A percentile compares a stretch with the other conserved stretches of the same genome.
Evolutionary conservation across 1,140 invertebrate species (phyloP).

Genomic region (Phthorimaea operculella): DNA sequence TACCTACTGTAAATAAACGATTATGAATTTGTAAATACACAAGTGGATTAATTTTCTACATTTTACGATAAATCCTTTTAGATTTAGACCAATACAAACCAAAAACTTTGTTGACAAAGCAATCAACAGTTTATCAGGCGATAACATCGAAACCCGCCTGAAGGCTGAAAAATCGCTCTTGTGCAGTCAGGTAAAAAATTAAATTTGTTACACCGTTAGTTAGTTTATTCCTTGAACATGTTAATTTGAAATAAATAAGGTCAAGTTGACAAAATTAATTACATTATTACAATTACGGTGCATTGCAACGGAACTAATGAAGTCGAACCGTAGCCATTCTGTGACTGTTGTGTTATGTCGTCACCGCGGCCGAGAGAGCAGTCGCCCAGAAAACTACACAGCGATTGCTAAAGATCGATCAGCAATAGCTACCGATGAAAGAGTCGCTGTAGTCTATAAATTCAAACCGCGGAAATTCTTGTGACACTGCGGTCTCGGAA

Average conservation of each 20-base stretch:
- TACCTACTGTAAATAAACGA: slow-evolving; percentile 47
- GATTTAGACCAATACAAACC: too few relatives aligned
- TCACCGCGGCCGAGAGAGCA: slow-evolving; percentile 41
- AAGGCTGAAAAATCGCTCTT: too few relatives aligned
- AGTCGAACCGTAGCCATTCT: slow-evolving; percentile 30
- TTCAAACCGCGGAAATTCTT: slow-evolving; percentile 43
- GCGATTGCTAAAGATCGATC: slow-evolving; percentile 54
- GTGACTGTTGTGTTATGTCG: slow-evolving; percentile 45
- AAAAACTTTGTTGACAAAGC: too few relatives aligned
- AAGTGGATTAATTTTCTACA: not conserved
- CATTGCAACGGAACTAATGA: slow-evolving; percentile 48
- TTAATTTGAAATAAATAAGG: not conserved
- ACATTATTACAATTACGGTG: not conserved
- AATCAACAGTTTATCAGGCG: too few relatives aligned
- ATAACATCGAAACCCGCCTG: too few relatives aligned
- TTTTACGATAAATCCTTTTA: too few relatives aligned
- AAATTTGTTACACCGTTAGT: too few relatives aligned
- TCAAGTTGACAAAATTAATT: slow-evolving; percentile 22
- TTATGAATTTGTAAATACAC: slow-evolving; percentile 5
- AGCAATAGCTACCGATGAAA: slow-evolving; percentile 57
- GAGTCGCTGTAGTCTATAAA: slow-evolving; percentile 59
- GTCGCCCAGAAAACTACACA: slow-evolving; percentile 59
- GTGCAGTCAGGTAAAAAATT: too few relatives aligned
- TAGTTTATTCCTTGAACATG: too few relatives aligned
- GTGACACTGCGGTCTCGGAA: slow-evolving; percentile 40